phyloP scores from a whole-genome alignment of 2,888 invertebrate genomes.

The Caradrina kadenii region DNA sequence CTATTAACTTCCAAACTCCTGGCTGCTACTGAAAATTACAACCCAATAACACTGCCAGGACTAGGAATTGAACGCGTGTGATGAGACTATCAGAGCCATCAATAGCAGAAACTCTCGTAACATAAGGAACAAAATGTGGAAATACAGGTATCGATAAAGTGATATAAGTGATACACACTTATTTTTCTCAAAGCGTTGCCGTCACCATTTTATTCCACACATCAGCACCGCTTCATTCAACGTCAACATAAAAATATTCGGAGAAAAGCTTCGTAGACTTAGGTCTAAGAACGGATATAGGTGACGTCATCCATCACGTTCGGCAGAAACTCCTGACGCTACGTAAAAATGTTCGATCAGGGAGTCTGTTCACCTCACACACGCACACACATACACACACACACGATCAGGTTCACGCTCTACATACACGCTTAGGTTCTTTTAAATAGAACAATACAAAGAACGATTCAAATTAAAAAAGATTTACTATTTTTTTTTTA shows the following conservation, averaged over 20 bases:
- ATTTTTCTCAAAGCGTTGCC: conserved; percentile 8
- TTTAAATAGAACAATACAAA: too few relatives aligned
- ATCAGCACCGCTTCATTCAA: conserved; percentile 28
- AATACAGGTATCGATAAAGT: not conserved
- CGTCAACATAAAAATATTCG: conserved; percentile 35
- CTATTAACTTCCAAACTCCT: too few relatives aligned
- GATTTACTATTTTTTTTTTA: too few relatives aligned
- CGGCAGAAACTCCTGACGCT: conserved; percentile 37
- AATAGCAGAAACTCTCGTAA: not conserved
- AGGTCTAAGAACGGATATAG: conserved; percentile 30
- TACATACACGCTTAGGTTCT: too few relatives aligned
- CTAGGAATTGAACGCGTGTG: too few relatives aligned
- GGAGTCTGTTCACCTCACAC: too few relatives aligned
- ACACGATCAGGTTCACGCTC: too few relatives aligned
- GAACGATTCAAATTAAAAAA: too few relatives aligned
- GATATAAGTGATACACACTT: not conserved
- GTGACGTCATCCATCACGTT: conserved; percentile 56
- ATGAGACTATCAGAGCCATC: too few relatives aligned
- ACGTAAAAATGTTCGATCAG: conserved; percentile 52
- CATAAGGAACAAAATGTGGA: not conserved
- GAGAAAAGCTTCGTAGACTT: conserved; percentile 23
- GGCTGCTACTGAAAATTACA: too few relatives aligned
- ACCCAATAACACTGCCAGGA: too few relatives aligned
- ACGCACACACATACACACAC: too few relatives aligned
- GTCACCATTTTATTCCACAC: conserved; percentile 3